Evolutionary conservation across 2,797 vertebrate genomes (phyloP).

Genomic region (Artibeus lituratus): DNA sequence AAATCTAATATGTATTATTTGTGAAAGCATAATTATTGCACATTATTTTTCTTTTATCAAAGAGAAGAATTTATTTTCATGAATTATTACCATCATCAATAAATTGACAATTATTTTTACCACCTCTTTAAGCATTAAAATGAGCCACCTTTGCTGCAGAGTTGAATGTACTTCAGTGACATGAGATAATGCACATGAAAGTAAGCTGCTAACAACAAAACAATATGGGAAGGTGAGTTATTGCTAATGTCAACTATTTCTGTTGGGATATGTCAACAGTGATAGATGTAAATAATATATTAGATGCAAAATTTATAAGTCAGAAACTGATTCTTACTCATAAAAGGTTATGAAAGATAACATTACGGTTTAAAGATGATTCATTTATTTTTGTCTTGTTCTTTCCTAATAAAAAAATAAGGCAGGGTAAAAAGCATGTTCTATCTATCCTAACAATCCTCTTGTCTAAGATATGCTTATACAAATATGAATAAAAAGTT

Average conservation of each 20-base stretch:
- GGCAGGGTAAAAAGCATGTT: neutral
- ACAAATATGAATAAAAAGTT: neutral
- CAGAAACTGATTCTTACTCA: neutral
- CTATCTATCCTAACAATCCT: neutral
- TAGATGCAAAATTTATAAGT: neutral
- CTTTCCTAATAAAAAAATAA: neutral
- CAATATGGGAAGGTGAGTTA: neutral
- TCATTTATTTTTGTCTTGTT: neutral
- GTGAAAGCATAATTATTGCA: neutral
- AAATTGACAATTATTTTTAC: constrained; percentile 22
- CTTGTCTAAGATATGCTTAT: neutral
- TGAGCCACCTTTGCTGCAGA: neutral
- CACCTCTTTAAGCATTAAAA: neutral
- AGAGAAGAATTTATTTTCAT: neutral
- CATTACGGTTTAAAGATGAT: neutral
- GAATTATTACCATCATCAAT: neutral
- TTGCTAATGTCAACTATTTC: neutral
- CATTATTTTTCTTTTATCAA: neutral
- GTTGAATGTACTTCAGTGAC: neutral
- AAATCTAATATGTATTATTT: neutral
- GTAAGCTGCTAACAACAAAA: neutral
- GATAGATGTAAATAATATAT: neutral
- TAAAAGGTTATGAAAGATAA: neutral
- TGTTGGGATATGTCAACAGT: neutral
- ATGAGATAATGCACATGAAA: neutral